Conservation (phyloP, 2,797 vertebrate genomes). For the Platyrinchus mystaceus region DNA sequence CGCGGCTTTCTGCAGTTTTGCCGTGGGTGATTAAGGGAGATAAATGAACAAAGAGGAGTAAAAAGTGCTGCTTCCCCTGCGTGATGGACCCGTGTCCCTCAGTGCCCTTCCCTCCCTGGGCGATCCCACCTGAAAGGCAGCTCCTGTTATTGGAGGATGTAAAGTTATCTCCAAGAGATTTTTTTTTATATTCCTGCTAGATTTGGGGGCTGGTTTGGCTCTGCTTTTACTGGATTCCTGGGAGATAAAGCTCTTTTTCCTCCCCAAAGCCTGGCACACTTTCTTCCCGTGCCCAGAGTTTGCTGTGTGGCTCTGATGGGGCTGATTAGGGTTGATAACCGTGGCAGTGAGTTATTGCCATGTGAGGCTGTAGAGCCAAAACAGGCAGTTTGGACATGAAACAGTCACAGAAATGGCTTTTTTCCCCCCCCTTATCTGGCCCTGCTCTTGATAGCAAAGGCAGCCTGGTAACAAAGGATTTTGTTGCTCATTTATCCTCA, state of each 20-base stretch:
- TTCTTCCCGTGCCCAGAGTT: neutral
- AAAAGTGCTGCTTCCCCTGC: rapidly evolving
- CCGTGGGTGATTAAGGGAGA: neutral
- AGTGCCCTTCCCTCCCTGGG: rapidly evolving
- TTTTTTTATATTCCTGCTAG: neutral
- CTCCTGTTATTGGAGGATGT: neutral
- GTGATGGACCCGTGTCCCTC: rapidly evolving
- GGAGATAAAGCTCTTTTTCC: neutral
- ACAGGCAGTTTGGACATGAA: neutral
- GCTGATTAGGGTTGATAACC: neutral
- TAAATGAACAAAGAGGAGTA: neutral
- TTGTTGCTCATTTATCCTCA: neutral
- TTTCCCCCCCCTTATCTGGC: neutral
- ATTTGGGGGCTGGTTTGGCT: neutral
- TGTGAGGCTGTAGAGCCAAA: neutral
- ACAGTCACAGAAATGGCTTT: neutral
- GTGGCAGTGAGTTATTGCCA: neutral
- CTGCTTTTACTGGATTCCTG: neutral
- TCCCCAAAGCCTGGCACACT: neutral
- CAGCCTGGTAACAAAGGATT: neutral
- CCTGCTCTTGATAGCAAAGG: neutral
- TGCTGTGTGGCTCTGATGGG: neutral
- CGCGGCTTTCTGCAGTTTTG: rapidly evolving
- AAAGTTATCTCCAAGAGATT: neutral
- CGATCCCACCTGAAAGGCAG: neutral